A percentile compares a stretch with the other conserved stretches of the same genome.
Evolutionary conservation across 1,140 invertebrate species (phyloP).

Genomic region (Limonius californicus): DNA sequence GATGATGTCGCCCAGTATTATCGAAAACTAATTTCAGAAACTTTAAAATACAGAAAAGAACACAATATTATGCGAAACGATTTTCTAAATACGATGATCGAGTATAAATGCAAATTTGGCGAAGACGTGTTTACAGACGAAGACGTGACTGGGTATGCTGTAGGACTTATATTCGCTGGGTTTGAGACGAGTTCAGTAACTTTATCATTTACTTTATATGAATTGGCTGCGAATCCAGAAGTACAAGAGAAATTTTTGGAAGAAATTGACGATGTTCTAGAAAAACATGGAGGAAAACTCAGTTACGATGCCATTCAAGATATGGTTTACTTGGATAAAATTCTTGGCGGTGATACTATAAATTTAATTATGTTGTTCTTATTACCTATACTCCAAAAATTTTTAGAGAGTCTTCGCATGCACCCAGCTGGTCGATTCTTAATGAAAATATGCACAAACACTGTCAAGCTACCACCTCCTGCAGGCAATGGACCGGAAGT

Average conservation of each 20-base stretch:
- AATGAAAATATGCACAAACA: too few species aligned
- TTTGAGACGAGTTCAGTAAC: slow-evolving; percentile 52
- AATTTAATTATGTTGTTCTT: slow-evolving; percentile 30
- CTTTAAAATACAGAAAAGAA: background rate
- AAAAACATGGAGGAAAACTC: slow-evolving; percentile 27
- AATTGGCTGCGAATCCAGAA: slow-evolving; percentile 51
- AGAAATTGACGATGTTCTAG: slow-evolving; percentile 37
- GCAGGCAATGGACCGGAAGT: too few species aligned
- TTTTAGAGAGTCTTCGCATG: too few species aligned
- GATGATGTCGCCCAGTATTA: too few species aligned
- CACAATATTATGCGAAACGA: background rate
- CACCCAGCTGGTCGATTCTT: too few species aligned
- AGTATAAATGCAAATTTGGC: background rate
- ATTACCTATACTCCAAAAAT: too few species aligned
- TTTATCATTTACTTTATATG: slow-evolving; percentile 53
- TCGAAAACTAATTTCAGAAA: background rate
- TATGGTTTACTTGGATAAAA: slow-evolving; percentile 33
- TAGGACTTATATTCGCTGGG: slow-evolving; percentile 51
- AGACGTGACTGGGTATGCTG: slow-evolving; percentile 51
- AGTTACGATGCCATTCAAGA: slow-evolving; percentile 38
- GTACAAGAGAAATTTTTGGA: slow-evolving; percentile 41
- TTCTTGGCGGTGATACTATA: too few species aligned
- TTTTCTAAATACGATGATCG: background rate
- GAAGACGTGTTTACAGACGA: slow-evolving; percentile 58
- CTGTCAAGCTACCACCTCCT: too few species aligned